A percentile compares a stretch with the other conserved stretches of the same genome.
Conservation (phyloP, 2,888 invertebrate species). For the Agrochola litura region DNA sequence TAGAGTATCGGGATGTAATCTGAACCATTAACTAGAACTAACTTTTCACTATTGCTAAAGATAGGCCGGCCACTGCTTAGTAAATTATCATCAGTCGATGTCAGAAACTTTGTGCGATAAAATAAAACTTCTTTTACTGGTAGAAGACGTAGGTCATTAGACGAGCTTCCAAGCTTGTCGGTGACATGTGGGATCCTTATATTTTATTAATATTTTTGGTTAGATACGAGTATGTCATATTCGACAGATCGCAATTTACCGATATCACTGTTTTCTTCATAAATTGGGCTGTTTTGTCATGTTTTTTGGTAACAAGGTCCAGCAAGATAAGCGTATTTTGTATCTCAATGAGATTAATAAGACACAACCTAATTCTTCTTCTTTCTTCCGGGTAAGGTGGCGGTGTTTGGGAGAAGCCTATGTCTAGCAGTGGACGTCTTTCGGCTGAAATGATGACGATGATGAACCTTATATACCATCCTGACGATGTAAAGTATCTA, state of each 20-base stretch:
- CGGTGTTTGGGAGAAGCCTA: not conserved
- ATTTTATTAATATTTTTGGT: not conserved
- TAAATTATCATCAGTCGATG: conserved; percentile 15
- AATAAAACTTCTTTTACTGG: conserved; percentile 4
- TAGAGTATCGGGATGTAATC: conserved; percentile 24
- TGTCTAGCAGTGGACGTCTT: not conserved
- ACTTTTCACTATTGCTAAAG: conserved; percentile 27
- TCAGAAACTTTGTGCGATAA: conserved; percentile 11
- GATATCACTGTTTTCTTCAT: not conserved
- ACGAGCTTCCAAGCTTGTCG: not conserved
- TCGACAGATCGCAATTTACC: not conserved
- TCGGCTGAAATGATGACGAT: too few species aligned
- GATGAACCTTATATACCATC: not conserved
- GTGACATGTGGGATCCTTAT: not conserved
- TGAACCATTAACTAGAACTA: conserved; percentile 29
- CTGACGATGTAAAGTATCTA: not conserved
- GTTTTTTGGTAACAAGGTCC: not conserved
- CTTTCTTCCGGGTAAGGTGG: not conserved
- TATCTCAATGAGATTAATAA: not conserved
- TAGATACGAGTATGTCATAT: not conserved
- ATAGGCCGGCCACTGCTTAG: conserved; percentile 3
- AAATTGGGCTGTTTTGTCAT: not conserved
- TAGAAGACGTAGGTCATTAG: not conserved
- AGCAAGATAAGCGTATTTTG: not conserved
- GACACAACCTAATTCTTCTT: not conserved